Evolutionary conservation across 1,140 invertebrate species (phyloP).

Genomic region (Aphaenogaster rudis): DNA sequence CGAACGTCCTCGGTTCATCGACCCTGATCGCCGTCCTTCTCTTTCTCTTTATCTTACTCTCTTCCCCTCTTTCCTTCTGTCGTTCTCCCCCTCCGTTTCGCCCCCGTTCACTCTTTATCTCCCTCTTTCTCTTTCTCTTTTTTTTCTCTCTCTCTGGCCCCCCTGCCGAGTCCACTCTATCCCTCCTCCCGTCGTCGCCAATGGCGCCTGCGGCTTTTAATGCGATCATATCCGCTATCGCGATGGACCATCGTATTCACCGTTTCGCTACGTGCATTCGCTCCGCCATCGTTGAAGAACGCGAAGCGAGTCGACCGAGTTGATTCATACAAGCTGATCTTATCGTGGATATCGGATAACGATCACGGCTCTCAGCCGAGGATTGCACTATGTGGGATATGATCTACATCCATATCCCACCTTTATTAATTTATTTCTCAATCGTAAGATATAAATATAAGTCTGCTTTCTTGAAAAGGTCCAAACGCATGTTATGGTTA

Average conservation of each 20-base stretch:
- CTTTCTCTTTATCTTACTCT: slow-evolving; percentile 33
- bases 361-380: not conserved
- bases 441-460: not conserved
- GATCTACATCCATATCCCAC: not conserved
- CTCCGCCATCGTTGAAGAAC: slow-evolving; percentile 15
- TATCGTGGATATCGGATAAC: slow-evolving; percentile 1
- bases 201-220: slow-evolving; percentile 55
- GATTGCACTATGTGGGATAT: not conserved
- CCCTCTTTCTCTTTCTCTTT: slow-evolving; percentile 50
- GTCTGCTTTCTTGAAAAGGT: not conserved
- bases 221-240: slow-evolving; percentile 59
- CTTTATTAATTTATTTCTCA: not conserved
- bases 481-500: not conserved
- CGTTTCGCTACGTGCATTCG: slow-evolving; percentile 24
- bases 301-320: not conserved
- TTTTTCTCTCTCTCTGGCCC: slow-evolving; percentile 49
- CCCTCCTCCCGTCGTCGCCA: slow-evolving; percentile 36
- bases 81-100: slow-evolving; percentile 31
- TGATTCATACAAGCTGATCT: not conserved
- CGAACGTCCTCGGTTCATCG: slow-evolving; percentile 79
- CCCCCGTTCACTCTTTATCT: slow-evolving; percentile 38
- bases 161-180: slow-evolving; percentile 50
- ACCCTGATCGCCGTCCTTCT: slow-evolving; percentile 68
- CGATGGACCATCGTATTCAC: slow-evolving; percentile 46
- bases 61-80: slow-evolving; percentile 13